These are phyloP conservation scores for Mythimna albipuncta DNA, from an alignment of 2,888 invertebrate genomes.

Conservation along the genomic window DNA sequence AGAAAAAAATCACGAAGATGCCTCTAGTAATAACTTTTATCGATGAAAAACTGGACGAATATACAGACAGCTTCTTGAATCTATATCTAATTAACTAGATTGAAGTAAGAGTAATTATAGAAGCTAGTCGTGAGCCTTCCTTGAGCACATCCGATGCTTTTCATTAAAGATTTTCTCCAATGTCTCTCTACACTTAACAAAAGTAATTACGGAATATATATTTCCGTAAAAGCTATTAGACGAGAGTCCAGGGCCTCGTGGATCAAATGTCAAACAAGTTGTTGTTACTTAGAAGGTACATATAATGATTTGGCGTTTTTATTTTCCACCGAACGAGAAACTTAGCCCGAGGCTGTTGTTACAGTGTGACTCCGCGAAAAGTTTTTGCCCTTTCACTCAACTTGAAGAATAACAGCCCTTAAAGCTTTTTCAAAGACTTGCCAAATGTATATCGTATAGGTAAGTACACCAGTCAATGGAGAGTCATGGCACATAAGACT, in stretches of 20 bases:
- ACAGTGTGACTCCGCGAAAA: slow-evolving; percentile 29
- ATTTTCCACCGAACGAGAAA: slow-evolving; percentile 19
- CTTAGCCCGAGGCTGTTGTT: slow-evolving; percentile 13
- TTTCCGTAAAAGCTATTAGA: slow-evolving; percentile 36
- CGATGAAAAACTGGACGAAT: no score
- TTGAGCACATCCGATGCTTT: slow-evolving; percentile 16
- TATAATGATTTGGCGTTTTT: slow-evolving; percentile 46
- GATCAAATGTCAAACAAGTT: slow-evolving; percentile 44
- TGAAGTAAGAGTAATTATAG: slow-evolving; percentile 9
- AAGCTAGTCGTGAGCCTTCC: neutral
- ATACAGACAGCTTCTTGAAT: neutral
- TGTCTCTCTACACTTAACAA: slow-evolving; percentile 8
- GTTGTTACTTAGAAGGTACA: slow-evolving; percentile 33
- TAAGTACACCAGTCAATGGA: neutral
- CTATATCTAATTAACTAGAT: neutral
- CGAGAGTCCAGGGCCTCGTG: neutral
- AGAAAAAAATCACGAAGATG: no score
- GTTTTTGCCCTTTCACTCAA: slow-evolving; percentile 16
- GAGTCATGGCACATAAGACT: no score
- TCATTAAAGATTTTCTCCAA: slow-evolving; percentile 19
- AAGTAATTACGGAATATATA: slow-evolving; percentile 35
- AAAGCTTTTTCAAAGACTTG: slow-evolving; percentile 10
- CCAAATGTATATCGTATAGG: neutral
- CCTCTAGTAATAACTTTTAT: no score
- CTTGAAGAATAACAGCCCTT: slow-evolving; percentile 28